Evolutionary conservation across 2,113 vertebrate genomes (phyloP).

Genomic region (Gavialis gangeticus): DNA sequence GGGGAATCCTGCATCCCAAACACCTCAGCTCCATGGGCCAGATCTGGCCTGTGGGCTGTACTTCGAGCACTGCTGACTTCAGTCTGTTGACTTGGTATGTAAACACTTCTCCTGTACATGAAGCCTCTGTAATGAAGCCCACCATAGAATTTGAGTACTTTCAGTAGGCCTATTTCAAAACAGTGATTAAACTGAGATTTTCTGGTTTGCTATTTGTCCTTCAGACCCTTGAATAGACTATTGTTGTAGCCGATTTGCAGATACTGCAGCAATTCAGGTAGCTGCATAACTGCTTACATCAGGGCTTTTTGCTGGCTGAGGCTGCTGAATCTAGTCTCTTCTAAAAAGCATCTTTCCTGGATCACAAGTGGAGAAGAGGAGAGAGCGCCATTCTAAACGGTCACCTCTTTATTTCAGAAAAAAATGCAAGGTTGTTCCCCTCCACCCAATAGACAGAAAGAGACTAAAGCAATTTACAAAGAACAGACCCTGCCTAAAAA

Average conservation of each 20-base stretch:
- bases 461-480: not conserved
- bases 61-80: no score
- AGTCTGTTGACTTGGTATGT: not conserved
- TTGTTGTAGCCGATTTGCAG: not conserved
- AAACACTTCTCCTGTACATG: not conserved
- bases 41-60: no score
- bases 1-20: no score
- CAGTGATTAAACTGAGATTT: not conserved
- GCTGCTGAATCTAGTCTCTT: not conserved
- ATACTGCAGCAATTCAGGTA: not conserved
- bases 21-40: no score
- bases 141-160: not conserved
- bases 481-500: not conserved
- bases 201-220: not conserved
- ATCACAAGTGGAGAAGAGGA: not conserved
- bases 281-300: not conserved
- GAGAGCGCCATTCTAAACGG: not conserved
- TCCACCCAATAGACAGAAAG: not conserved
- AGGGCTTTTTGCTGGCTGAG: not conserved
- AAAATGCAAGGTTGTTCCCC: not conserved
- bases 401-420: not conserved
- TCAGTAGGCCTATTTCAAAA: not conserved
- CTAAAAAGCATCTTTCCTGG: not conserved
- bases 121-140: not conserved
- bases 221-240: not conserved